These are phyloP conservation scores for Mythimna impura DNA, from an alignment of 2,888 invertebrate species.

Conservation along the genomic window DNA sequence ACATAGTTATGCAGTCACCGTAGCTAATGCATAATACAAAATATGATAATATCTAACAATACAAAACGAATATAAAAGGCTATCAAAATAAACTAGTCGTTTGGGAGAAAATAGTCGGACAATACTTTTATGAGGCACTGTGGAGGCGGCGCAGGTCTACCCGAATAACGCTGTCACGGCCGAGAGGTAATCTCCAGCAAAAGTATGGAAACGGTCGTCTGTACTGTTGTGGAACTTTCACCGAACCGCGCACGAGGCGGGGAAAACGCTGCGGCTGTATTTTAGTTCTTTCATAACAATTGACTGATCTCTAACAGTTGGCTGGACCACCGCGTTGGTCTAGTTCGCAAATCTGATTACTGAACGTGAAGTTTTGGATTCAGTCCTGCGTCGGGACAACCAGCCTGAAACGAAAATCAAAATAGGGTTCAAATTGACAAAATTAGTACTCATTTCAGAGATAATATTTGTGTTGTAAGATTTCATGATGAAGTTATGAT, in stretches of 20 bases:
- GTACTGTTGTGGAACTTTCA: slow-evolving; percentile 64
- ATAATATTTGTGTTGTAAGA: no score
- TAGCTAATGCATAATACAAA: slow-evolving; percentile 11
- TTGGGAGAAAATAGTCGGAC: slow-evolving; percentile 53
- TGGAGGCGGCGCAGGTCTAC: slow-evolving; percentile 58
- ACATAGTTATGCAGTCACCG: not conserved
- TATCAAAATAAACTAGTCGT: slow-evolving; percentile 56
- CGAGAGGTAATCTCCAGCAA: slow-evolving; percentile 62
- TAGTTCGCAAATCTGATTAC: no score
- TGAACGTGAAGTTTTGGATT: no score
- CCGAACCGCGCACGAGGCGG: slow-evolving; percentile 53
- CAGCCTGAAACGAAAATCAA: no score
- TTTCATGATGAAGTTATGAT: no score
- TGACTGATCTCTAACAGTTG: not conserved
- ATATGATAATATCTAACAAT: slow-evolving; percentile 18
- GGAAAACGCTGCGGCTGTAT: slow-evolving; percentile 7
- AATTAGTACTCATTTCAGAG: no score
- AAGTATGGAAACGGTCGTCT: slow-evolving; percentile 68
- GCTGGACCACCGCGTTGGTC: no score
- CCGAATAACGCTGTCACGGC: slow-evolving; percentile 65
- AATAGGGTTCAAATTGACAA: no score
- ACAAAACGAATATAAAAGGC: slow-evolving; percentile 45
- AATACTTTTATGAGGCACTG: slow-evolving; percentile 61
- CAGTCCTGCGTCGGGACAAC: no score
- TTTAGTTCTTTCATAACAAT: not conserved